These are phyloP conservation scores for Neodon shergylaensis DNA, from an alignment of 2,113 vertebrate genomes.

Conservation along the genomic window DNA sequence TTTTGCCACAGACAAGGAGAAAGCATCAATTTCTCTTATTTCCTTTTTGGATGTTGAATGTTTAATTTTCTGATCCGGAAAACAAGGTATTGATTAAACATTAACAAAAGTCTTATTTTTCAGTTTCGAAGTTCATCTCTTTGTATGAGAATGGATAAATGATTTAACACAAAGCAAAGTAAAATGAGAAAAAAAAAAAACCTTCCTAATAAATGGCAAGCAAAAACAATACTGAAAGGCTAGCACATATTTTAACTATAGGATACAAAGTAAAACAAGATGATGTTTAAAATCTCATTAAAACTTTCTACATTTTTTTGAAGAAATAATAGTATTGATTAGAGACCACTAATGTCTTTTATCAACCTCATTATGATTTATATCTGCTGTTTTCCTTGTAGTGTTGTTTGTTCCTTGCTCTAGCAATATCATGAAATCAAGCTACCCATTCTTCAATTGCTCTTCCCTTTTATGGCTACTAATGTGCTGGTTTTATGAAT, in stretches of 20 bases:
- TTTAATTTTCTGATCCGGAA: slow-evolving; percentile 41
- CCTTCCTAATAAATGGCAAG: neutral
- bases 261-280: slow-evolving; percentile 19
- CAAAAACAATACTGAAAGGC: neutral
- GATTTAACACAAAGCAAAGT: slow-evolving; percentile 9
- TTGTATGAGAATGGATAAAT: neutral
- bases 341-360: neutral
- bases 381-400: neutral
- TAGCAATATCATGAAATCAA: neutral
- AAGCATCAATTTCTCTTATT: neutral
- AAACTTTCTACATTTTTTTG: neutral
- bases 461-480: neutral
- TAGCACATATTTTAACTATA: neutral
- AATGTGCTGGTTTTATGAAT: neutral
- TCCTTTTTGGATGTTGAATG: slow-evolving; percentile 18
- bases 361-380: neutral
- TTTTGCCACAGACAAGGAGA: neutral
- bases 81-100: neutral
- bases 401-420: neutral
- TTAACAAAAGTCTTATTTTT: slow-evolving; percentile 21
- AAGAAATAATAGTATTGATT: slow-evolving; percentile 6
- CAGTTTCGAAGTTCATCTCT: neutral
- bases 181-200: neutral
- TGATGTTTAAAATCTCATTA: neutral
- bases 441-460: neutral